Evolutionary conservation across 64 coral and sea anemone genomes (phyloP), one percentile per base, ranked within the genome.

Genomic region (Montipora efflorescens): DNA sequence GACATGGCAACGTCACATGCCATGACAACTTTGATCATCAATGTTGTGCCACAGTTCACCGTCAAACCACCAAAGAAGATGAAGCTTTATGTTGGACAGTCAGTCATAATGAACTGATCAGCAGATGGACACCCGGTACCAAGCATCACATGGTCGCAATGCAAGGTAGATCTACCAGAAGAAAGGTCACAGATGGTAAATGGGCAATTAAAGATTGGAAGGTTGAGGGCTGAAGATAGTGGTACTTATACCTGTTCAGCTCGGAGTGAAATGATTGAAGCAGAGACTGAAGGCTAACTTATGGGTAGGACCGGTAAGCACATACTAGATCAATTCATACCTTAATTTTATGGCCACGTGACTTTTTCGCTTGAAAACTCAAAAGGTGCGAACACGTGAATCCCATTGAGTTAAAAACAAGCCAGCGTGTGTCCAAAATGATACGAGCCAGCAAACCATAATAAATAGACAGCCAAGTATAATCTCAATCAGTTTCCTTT

Each of bases 31-130:
- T 74, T 96, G 8, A 21, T 96, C 12, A 87, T 96, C 22, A 59
- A 79, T 5, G 86, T 96, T 1, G 5, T 80, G 20, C 95, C 95
- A 5, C 90, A 81, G 18, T 96, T 96, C 25, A 84, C 78, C 9
- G 66, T 90, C 70, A 93, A 86, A 70, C 95, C 95, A 5, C 95
- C 95, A 46, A 50, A 75, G 23, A 93, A 81, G 59, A 47, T 93
- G 19, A 71, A 80, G 48, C 80, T 52, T 12, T 96, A 86, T 74
- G 76, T 87, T 52, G 95, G 95, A 11, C 73, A 91, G 74, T 76
- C 81, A 48, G 71, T 90, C 16, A 79, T 47, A 23, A 18, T 96
- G 5, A 96, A 93, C 87, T 96, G 95, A 47, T 84, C 55, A 18
- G 95, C 91, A 71, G 50, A 80, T 8, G 95, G 83, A 23, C 69